Percentiles rank a stretch among this genome's conserved stretches.
These are phyloP conservation scores for Apamea monoglypha DNA, from an alignment of 2,888 invertebrate species.

Conservation along the genomic window DNA sequence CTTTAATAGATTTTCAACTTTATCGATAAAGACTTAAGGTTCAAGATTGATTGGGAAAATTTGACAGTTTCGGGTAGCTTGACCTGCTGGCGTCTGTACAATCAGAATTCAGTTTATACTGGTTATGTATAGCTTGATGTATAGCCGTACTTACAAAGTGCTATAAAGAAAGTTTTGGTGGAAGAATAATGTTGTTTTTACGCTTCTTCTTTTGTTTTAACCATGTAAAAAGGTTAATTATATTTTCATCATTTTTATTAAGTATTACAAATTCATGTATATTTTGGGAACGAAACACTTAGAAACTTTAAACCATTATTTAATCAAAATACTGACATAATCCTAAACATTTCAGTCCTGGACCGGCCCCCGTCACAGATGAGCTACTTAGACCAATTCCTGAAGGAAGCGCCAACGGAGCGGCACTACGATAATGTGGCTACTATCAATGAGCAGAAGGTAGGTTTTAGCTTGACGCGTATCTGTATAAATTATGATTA, in stretches of 20 bases:
- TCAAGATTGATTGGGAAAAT: no score
- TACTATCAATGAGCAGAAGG: conserved; percentile 87
- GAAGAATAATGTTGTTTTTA: not conserved
- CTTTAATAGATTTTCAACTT: no score
- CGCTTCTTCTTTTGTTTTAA: not conserved
- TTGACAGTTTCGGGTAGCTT: no score
- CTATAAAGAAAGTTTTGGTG: not conserved
- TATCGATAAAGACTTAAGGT: no score
- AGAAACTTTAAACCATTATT: not conserved
- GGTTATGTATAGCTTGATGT: not conserved
- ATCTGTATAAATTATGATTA: conserved; percentile 18
- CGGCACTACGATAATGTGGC: conserved; percentile 87
- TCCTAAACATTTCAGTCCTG: conserved; percentile 91
- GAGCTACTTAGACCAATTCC: conserved; percentile 97
- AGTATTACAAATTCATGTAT: not conserved
- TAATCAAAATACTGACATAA: conserved; percentile 16
- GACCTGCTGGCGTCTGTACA: no score
- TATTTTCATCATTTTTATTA: not conserved
- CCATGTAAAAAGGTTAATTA: not conserved
- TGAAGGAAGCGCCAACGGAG: conserved; percentile 92
- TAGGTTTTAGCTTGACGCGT: conserved; percentile 68
- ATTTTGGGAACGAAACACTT: conserved; percentile 47
- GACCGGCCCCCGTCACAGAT: conserved; percentile 97
- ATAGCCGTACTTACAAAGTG: not conserved
- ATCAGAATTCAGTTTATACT: not conserved